Percentiles rank a stretch among this genome's conserved stretches.
Evolutionary conservation across 2,888 invertebrate genomes (phyloP).

Genomic region (Tetragonisca angustula): DNA sequence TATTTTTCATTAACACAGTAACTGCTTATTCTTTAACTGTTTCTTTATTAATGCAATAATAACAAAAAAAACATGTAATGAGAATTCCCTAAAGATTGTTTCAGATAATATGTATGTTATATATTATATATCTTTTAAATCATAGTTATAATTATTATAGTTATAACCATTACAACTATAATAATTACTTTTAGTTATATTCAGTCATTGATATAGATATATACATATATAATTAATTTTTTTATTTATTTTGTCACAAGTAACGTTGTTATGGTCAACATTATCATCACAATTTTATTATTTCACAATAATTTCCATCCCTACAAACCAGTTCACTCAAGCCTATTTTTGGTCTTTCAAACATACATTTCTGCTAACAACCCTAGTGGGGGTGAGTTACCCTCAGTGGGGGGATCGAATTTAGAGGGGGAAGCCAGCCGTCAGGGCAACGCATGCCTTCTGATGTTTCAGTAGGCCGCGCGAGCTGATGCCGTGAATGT

Average conservation of each 20-base stretch:
- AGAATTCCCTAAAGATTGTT: too few relatives aligned
- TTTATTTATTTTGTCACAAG: too few relatives aligned
- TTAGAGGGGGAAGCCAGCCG: slow-evolving; percentile 33
- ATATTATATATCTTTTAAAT: too few relatives aligned
- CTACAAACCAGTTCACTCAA: slow-evolving; percentile 33
- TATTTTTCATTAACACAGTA: not conserved
- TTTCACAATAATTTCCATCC: slow-evolving; percentile 36
- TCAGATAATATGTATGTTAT: too few relatives aligned
- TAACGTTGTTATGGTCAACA: not conserved
- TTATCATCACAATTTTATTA: slow-evolving; percentile 17
- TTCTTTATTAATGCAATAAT: too few relatives aligned
- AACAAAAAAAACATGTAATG: too few relatives aligned
- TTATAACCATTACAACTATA: too few relatives aligned
- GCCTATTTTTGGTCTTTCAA: slow-evolving; percentile 52
- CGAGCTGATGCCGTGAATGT: slow-evolving; percentile 41
- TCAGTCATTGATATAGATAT: not conserved
- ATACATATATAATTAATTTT: not conserved
- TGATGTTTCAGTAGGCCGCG: slow-evolving; percentile 61
- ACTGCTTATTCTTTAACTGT: not conserved
- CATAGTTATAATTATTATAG: too few relatives aligned
- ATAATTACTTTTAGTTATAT: not conserved
- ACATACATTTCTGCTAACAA: slow-evolving; percentile 39
- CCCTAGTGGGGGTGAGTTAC: slow-evolving; percentile 50
- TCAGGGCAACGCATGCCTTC: slow-evolving; percentile 59
- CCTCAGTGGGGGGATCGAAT: slow-evolving; percentile 44